A percentile compares a stretch with the other conserved stretches of the same genome.
phyloP scores from a whole-genome alignment of 2,888 invertebrate species.

The Chirona hameri region DNA sequence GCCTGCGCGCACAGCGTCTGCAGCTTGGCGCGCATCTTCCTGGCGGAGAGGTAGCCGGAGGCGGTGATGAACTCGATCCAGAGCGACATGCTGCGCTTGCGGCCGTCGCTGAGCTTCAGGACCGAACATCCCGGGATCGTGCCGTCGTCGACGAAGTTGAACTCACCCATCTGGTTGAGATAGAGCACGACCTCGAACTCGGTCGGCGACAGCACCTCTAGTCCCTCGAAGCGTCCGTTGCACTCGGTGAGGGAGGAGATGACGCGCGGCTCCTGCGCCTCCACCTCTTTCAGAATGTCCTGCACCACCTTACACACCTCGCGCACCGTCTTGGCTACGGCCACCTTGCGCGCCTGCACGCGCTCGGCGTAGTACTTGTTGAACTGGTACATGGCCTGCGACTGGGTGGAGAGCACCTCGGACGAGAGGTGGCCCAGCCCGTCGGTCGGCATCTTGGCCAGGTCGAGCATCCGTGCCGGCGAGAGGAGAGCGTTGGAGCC shows the following conservation, averaged over 20 bases:
- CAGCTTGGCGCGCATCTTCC: constrained; percentile 89
- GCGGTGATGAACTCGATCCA: constrained; percentile 98
- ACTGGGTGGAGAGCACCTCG: constrained; percentile 44
- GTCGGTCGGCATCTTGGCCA: constrained; percentile 29
- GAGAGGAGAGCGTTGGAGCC: not conserved
- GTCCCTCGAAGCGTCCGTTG: constrained; percentile 87
- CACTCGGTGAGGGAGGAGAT: constrained; percentile 85
- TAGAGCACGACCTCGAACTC: constrained; percentile 94
- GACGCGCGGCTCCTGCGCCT: constrained; percentile 89
- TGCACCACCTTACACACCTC: constrained; percentile 89
- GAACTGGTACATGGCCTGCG: constrained; percentile 91
- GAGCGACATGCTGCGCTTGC: constrained; percentile 93
- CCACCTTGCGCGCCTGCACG: constrained; percentile 78
- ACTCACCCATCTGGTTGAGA: constrained; percentile 95
- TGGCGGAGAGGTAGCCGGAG: constrained; percentile 85
- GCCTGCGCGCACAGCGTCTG: constrained; percentile 67
- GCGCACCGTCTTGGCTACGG: constrained; percentile 80
- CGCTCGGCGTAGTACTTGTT: constrained; percentile 90
- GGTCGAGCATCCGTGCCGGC: constrained; percentile 24
- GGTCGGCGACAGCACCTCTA: constrained; percentile 84
- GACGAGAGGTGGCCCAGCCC: constrained; percentile 30
- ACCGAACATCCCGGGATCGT: constrained; percentile 88
- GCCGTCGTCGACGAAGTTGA: constrained; percentile 95
- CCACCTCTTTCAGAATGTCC: constrained; percentile 91
- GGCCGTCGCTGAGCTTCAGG: constrained; percentile 86